These are phyloP conservation scores for Lepilemur ruficaudatus DNA, from an alignment of 2,797 vertebrate genomes.

Conservation along the genomic window DNA sequence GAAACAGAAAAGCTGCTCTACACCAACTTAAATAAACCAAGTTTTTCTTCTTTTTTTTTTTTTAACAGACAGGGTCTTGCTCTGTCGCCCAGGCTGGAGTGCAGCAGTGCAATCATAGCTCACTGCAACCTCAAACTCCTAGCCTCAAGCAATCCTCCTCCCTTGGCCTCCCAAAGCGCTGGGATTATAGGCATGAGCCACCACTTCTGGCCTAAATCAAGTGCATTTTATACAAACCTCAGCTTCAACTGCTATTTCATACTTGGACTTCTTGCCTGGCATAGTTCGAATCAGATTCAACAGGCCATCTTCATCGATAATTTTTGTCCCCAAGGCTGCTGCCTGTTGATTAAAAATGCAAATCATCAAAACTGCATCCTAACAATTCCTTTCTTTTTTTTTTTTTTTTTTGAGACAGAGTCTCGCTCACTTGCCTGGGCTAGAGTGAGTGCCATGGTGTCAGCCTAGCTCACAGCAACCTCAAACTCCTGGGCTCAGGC, in stretches of 20 bases:
- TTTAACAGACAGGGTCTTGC: not conserved
- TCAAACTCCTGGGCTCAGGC: too few relatives aligned
- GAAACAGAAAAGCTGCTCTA: slow-evolving; percentile 12
- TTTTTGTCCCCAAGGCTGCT: slow-evolving; percentile 91
- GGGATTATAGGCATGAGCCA: not conserved
- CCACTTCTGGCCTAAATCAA: not conserved
- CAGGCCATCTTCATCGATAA: slow-evolving; percentile 95
- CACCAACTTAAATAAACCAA: not conserved
- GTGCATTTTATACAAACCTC: slow-evolving; percentile 86
- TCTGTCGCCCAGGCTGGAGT: not conserved
- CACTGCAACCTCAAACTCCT: too few relatives aligned
- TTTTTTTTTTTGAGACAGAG: too few relatives aligned
- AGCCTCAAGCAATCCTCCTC: not conserved
- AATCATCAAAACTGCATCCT: slow-evolving; percentile 37
- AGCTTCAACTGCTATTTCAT: slow-evolving; percentile 92
- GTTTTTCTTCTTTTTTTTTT: not conserved
- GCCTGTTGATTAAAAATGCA: slow-evolving; percentile 86
- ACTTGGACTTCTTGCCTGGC: slow-evolving; percentile 98
- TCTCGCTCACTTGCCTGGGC: too few relatives aligned
- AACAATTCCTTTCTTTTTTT: not conserved
- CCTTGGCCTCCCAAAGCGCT: not conserved
- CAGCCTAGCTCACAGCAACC: too few relatives aligned
- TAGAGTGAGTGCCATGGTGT: too few relatives aligned
- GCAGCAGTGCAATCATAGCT: too few relatives aligned
- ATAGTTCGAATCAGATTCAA: slow-evolving; percentile 93